Evolutionary conservation across 2,113 vertebrate genomes (phyloP).

Genomic region (Corythornis cristatus): DNA sequence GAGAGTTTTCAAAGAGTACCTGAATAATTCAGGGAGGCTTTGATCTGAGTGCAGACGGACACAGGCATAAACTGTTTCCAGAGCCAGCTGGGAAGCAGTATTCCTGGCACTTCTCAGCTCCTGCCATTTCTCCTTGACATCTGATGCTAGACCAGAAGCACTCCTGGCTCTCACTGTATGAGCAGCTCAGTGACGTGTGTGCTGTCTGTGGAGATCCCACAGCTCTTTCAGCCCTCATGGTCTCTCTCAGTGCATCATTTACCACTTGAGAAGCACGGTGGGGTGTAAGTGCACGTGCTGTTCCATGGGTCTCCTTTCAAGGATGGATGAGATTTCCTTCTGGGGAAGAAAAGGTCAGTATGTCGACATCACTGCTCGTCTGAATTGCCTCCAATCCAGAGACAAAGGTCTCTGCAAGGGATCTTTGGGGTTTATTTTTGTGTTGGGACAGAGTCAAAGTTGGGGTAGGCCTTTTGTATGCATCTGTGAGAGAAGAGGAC

Average conservation of each 20-base stretch:
- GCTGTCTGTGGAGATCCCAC: not conserved
- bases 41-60: slow-evolving; percentile 72
- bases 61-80: slow-evolving; percentile 74
- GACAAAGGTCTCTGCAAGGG: not conserved
- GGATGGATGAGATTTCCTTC: not conserved
- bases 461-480: not conserved
- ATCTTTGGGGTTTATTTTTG: not conserved
- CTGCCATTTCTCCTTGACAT: slow-evolving; percentile 48
- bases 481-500: not conserved
- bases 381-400: not conserved
- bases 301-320: not conserved
- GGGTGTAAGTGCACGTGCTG: fast-evolving
- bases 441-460: not conserved
- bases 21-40: slow-evolving; percentile 87
- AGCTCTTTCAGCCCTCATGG: not conserved
- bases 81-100: slow-evolving; percentile 83
- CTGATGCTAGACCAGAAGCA: slow-evolving; percentile 33
- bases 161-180: slow-evolving; percentile 4
- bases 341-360: not conserved
- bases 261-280: not conserved
- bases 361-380: not conserved
- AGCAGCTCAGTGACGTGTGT: not conserved
- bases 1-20: slow-evolving; percentile 71
- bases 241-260: not conserved
- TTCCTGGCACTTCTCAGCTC: slow-evolving; percentile 66